Evolutionary conservation across 2,797 vertebrate genomes (phyloP).

Genomic region (Apogon talboti): DNA sequence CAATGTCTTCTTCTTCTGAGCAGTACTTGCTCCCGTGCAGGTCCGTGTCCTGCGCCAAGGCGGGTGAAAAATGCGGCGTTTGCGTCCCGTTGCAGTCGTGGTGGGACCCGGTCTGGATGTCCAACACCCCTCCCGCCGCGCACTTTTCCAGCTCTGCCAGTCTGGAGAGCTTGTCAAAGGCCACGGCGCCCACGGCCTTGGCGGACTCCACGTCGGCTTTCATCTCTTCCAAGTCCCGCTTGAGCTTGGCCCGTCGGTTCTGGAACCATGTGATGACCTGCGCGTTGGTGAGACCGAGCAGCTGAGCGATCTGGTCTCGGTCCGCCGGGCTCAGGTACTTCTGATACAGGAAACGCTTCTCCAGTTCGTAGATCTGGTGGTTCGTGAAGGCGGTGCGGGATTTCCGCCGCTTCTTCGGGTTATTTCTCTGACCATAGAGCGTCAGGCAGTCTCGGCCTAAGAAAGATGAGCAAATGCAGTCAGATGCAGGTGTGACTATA

Average conservation of each 20-base stretch:
- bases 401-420: conserved; percentile 90
- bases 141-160: conserved; percentile 91
- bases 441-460: conserved; percentile 86
- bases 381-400: conserved; percentile 96
- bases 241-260: conserved; percentile 94
- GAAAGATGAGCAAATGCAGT: no score
- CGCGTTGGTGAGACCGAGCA: conserved; percentile 91
- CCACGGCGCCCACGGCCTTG: conserved; percentile 89
- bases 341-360: conserved; percentile 93
- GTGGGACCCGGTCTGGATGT: conserved; percentile 72
- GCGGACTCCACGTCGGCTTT: conserved; percentile 94
- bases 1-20: conserved; percentile 92
- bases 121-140: conserved; percentile 68
- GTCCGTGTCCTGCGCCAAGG: conserved; percentile 85
- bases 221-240: conserved; percentile 94
- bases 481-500: no score
- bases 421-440: conserved; percentile 83
- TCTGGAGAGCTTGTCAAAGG: conserved; percentile 91
- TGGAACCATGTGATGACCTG: conserved; percentile 98
- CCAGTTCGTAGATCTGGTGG: conserved; percentile 95
- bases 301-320: conserved; percentile 92
- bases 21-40: conserved; percentile 87
- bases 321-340: conserved; percentile 94
- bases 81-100: conserved; percentile 85
- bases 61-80: conserved; percentile 60